Base-by-base conservation (phyloP, 2,113 vertebrate genomes). In the Zeus faber region DNA sequence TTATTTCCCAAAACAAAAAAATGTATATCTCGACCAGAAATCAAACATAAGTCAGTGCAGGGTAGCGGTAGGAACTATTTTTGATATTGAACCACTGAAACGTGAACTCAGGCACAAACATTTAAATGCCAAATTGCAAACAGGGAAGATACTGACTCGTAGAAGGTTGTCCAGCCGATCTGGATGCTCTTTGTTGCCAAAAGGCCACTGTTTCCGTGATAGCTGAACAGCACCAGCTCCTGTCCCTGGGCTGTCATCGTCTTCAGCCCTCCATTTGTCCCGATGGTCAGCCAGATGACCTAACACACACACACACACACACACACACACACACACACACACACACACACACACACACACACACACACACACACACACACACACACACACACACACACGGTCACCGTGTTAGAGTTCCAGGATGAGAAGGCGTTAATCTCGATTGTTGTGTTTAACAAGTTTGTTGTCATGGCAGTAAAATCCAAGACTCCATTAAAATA, bases 81-180 rank as follows among this genome's bases (percentile, higher is more conserved):
- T n/a, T n/a, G n/a, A n/a, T n/a, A n/a, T n/a, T n/a, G n/a, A n/a
- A n/a, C n/a, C n/a, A n/a, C n/a, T n/a, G n/a, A n/a, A n/a, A n/a
- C n/a, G n/a, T n/a, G n/a, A n/a, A n/a, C n/a, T n/a, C n/a, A n/a
- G n/a, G n/a, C n/a, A n/a, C n/a, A n/a, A n/a, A n/a, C n/a, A n/a
- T n/a, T n/a, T n/a, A n/a, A n/a, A n/a, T n/a, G n/a, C n/a, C n/a
- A n/a, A n/a, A n/a, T n/a, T 1, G 58, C 43, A 58, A 10, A 0
- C 7, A 35, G 24, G 13, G 17, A 21, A 17, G 1, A 1, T 71
- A 90, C 95, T 97, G 83, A 99, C 97, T 99, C 96, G 63, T 96
- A 99, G 83, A 99, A 99, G 3, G 97, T 98, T 3, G 95, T 98
- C 97, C 97, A 99, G 62, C 97, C 97, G 10, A 96, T 99, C 63